Conservation (phyloP, 1,140 invertebrate species). For the Penaeus japonicus region DNA sequence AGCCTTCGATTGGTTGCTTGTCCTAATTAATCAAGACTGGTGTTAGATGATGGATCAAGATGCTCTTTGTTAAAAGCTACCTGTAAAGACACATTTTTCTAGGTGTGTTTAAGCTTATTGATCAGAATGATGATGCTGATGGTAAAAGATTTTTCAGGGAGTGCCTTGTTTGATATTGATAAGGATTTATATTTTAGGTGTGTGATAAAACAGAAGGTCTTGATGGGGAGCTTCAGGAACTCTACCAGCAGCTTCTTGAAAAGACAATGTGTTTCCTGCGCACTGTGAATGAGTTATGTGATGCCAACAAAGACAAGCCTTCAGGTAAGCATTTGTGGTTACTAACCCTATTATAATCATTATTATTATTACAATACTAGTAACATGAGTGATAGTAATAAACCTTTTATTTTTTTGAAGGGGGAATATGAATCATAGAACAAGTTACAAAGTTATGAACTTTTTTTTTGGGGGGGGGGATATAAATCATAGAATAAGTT, state of each 20-base stretch:
- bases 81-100: not conserved
- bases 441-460: no score
- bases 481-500: no score
- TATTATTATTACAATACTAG: not conserved
- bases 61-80: constrained; percentile 24
- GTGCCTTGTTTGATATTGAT: not conserved
- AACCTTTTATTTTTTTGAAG: no score
- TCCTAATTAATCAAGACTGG: not conserved
- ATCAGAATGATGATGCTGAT: not conserved
- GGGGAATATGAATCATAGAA: no score
- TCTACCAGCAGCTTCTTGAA: constrained; percentile 75
- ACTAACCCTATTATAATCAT: not conserved
- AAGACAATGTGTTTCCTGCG: constrained; percentile 75
- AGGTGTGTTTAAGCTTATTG: not conserved
- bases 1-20: not conserved
- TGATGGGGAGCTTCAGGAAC: constrained; percentile 66
- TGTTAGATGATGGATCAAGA: not conserved
- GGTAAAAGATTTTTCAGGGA: constrained; percentile 7
- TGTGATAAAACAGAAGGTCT: constrained; percentile 66
- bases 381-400: constrained; percentile 70
- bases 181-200: constrained; percentile 58
- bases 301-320: constrained; percentile 67
- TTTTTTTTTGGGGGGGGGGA: no score
- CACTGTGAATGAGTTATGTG: constrained; percentile 69
- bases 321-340: constrained; percentile 72